A percentile compares a stretch with the other conserved stretches of the same genome.
Conservation (phyloP, 2,797 vertebrate species). For the Salarias fasciatus region DNA sequence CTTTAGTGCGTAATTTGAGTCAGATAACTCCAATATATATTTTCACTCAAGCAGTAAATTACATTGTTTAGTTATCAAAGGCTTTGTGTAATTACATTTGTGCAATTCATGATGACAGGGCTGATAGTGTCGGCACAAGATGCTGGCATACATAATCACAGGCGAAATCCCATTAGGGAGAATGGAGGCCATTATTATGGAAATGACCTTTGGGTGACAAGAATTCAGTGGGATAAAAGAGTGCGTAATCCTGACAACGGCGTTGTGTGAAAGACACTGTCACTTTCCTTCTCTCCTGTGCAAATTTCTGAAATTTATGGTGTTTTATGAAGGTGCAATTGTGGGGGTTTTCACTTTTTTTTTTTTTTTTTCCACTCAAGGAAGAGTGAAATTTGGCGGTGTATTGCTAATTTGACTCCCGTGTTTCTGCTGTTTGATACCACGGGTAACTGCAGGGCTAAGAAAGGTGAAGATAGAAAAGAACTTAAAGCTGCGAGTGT, state of each 20-base stretch:
- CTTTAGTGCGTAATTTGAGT: constrained; percentile 51
- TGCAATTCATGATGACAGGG: constrained; percentile 74
- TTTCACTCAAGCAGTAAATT: constrained; percentile 76
- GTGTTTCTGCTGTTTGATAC: constrained; percentile 23
- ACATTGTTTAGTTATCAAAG: constrained; percentile 82
- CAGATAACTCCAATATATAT: constrained; percentile 45
- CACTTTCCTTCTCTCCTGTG: constrained; percentile 51
- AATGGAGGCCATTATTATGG: constrained; percentile 80
- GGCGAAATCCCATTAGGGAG: constrained; percentile 79
- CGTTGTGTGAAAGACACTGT: constrained; percentile 48
- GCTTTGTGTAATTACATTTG: constrained; percentile 81
- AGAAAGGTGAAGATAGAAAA: constrained; percentile 27
- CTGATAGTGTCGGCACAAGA: constrained; percentile 75
- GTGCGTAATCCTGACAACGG: constrained; percentile 72
- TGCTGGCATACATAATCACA: constrained; percentile 77
- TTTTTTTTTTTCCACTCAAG: constrained; percentile 27
- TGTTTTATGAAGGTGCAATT: constrained; percentile 37
- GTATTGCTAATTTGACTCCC: constrained; percentile 22
- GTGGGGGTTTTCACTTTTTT: not conserved
- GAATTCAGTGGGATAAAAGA: constrained; percentile 76
- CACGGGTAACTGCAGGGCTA: constrained; percentile 22
- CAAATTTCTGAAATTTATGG: constrained; percentile 54
- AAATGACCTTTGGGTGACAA: constrained; percentile 82
- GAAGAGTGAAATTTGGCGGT: constrained; percentile 8
- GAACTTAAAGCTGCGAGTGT: not conserved